Base-by-base conservation (phyloP, 92 coral and sea anemone species). In the Actinostola sp. region DNA sequence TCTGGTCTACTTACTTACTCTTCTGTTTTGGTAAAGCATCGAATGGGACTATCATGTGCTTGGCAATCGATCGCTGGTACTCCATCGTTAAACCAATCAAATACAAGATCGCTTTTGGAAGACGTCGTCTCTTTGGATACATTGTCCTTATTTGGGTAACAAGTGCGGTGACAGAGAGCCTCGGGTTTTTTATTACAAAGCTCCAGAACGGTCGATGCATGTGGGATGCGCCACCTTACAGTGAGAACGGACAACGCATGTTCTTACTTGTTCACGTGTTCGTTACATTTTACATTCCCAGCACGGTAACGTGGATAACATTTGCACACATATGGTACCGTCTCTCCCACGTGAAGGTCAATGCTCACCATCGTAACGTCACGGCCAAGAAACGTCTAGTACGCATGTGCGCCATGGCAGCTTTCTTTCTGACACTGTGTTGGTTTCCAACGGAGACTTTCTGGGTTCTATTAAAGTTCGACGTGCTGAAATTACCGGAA, bases 331-430 rank as follows among this genome's bases (percentile, higher is more conserved):
- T 71, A 3, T 71, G 44, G 64, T 39, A 17, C 44, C 57, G 11
- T 21, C 43, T 68, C 6, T 2, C 41, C 7, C 46, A 38, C 9
- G 21, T 14, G 43, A 4, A 36, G 31, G 3, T 52, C 5, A 13
- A 68, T 2, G 59, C 57, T 21, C 48, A 42, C 8, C 25, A 56
- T 3, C 27, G 48, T 33, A 28, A 54, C 57, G 32, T 50, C 44
- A 38, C 20, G 29, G 43, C 36, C 9, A 68, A 68, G 74, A 68
- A 30, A 39, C 64, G 49, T 20, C 39, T 71, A 71, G 64, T 71
- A 48, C 77, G 67, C 77, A 71, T 71, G 66, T 71, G 77, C 54
- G 77, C 62, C 4, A 0, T 71, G 54, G 60, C 77, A 2, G 77
- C 77, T 0, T 24, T 71, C 25, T 44, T 44, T 15, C 48, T 71